A percentile compares a stretch with the other conserved stretches of the same genome.
These are phyloP conservation scores for Ursus arctos DNA, from an alignment of 2,113 vertebrate species.

Conservation along the genomic window DNA sequence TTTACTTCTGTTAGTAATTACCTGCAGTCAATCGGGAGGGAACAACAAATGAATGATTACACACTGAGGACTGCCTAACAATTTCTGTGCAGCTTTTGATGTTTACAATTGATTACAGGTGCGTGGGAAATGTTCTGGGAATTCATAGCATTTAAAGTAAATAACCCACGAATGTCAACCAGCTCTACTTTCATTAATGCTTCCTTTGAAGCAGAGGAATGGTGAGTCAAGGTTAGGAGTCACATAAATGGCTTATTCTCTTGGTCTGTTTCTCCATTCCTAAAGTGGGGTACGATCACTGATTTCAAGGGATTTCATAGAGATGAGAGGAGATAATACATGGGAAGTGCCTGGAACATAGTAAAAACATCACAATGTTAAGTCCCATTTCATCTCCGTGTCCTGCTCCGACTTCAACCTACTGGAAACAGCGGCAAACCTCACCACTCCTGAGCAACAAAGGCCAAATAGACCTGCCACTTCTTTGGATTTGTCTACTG, in stretches of 20 bases:
- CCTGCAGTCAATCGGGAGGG: neutral
- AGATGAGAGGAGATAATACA: neutral
- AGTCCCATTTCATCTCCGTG: neutral
- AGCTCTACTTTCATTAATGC: neutral
- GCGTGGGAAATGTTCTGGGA: neutral
- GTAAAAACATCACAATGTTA: neutral
- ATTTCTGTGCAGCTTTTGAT: constrained; percentile 23
- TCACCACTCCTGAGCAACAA: neutral
- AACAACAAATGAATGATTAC: constrained; percentile 5
- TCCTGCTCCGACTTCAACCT: neutral
- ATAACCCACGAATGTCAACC: neutral
- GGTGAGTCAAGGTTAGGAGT: neutral
- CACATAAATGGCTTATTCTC: neutral
- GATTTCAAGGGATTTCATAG: neutral
- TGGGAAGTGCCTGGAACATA: neutral
- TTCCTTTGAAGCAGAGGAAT: neutral
- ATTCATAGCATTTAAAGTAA: neutral
- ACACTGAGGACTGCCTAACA: neutral
- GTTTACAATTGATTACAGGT: constrained; percentile 54
- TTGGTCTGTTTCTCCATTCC: neutral
- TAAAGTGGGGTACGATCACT: neutral
- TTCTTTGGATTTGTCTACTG: neutral
- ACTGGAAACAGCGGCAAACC: neutral
- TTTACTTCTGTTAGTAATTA: constrained; percentile 60
- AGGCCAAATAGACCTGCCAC: neutral